Evolutionary conservation across 2,113 vertebrate genomes (phyloP).

Genomic region (Marmota monax): DNA sequence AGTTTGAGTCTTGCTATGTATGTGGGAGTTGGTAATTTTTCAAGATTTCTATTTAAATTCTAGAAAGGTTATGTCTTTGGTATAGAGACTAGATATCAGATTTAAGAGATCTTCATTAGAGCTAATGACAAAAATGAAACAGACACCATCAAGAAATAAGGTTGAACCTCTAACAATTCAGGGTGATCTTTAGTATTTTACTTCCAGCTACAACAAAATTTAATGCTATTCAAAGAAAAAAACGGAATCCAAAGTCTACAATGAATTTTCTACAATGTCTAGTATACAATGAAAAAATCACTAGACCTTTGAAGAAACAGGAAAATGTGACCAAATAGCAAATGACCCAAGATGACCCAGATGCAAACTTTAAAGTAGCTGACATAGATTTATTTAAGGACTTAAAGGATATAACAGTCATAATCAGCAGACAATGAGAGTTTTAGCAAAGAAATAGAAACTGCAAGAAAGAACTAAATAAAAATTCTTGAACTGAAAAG

Average conservation of each 20-base stretch:
- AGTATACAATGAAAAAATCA: constrained; percentile 26
- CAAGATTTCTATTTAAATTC: not conserved
- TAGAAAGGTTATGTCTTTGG: not conserved
- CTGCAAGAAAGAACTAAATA: constrained; percentile 26
- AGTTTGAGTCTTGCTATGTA: not conserved
- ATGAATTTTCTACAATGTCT: not conserved
- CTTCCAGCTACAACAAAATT: not conserved
- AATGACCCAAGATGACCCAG: constrained; percentile 20
- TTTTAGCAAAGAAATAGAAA: constrained; percentile 7
- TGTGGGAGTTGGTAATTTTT: not conserved
- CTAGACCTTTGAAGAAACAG: constrained; percentile 3
- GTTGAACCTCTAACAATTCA: not conserved
- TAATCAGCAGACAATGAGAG: constrained; percentile 11
- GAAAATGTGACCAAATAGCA: constrained; percentile 38
- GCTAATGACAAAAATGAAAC: constrained; percentile 5
- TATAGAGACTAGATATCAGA: constrained; percentile 1
- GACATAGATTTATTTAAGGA: not conserved
- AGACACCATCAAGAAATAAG: not conserved
- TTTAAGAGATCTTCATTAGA: not conserved
- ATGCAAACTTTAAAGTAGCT: constrained; percentile 18
- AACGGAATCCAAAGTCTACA: constrained; percentile 7
- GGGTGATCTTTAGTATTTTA: constrained; percentile 16
- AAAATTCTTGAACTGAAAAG: constrained; percentile 60
- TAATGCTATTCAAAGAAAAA: constrained; percentile 21
- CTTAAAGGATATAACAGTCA: constrained; percentile 34